phyloP scores from a whole-genome alignment of 2,888 invertebrate species.

The Amitus sp. region DNA sequence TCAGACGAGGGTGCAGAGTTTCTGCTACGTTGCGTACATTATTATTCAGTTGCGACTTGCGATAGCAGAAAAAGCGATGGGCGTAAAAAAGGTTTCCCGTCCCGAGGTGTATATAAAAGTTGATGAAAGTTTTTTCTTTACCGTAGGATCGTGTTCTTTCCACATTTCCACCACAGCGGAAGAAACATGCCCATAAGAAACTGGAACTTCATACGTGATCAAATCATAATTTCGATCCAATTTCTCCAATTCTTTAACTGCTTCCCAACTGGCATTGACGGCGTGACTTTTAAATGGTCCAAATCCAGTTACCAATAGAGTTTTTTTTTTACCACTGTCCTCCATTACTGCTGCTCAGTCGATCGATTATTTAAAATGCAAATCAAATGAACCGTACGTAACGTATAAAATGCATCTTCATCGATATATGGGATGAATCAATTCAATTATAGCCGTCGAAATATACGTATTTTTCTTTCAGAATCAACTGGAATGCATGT shows the following conservation, averaged over 20 bases:
- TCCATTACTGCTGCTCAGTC: not conserved
- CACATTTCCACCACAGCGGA: conserved; percentile 75
- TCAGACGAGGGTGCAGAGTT: too few species aligned
- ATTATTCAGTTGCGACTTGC: too few species aligned
- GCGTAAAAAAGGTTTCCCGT: too few species aligned
- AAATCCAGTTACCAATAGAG: conserved; percentile 78
- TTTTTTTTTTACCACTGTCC: conserved; percentile 27
- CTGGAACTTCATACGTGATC: conserved; percentile 75
- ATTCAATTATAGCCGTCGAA: too few species aligned
- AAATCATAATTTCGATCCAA: conserved; percentile 66
- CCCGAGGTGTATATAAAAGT: conserved; percentile 11
- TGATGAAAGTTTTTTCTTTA: conserved; percentile 62
- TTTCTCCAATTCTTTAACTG: conserved; percentile 74
- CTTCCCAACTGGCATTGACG: conserved; percentile 86
- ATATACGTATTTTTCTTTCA: too few species aligned
- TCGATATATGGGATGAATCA: too few species aligned
- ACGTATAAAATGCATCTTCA: too few species aligned
- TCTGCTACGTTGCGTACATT: too few species aligned
- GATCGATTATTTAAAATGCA: too few species aligned
- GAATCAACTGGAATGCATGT: too few species aligned
- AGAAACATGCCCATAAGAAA: conserved; percentile 78
- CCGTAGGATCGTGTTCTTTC: conserved; percentile 77
- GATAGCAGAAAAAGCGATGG: too few species aligned
- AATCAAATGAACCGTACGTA: too few species aligned
- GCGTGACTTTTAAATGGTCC: conserved; percentile 79